Conservation (phyloP, 2,113 vertebrate genomes). For the Vulpes ferrilata region DNA sequence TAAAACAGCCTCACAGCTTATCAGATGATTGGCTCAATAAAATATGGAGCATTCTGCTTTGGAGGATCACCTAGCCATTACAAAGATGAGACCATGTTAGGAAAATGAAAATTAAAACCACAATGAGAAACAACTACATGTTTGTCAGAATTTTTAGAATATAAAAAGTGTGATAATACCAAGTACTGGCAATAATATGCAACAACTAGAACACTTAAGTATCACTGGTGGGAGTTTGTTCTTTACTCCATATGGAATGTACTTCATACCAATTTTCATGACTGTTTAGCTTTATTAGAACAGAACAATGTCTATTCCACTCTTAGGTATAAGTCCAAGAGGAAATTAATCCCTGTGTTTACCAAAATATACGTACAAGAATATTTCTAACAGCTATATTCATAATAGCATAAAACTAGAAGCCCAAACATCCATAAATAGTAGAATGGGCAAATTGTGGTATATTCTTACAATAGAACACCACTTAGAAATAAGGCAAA, state of each 20-base stretch:
- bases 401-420: neutral
- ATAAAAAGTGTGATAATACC: neutral
- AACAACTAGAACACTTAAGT: neutral
- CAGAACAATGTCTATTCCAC: neutral
- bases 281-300: neutral
- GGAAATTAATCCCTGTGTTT: neutral
- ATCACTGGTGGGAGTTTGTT: no score
- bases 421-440: neutral
- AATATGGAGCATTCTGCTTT: neutral
- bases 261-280: neutral
- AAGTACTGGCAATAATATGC: neutral
- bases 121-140: neutral
- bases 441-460: neutral
- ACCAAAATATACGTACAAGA: neutral
- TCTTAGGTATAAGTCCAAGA: neutral
- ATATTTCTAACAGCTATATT: neutral
- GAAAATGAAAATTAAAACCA: neutral
- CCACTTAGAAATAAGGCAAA: neutral
- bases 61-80: rapidly evolving
- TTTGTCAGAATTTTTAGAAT: neutral
- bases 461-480: neutral
- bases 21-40: neutral
- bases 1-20: neutral
- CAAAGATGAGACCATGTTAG: neutral
- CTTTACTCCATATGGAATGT: neutral